Evolutionary conservation across 2,888 invertebrate genomes (phyloP).

Genomic region (Lochmaea crataegi): DNA sequence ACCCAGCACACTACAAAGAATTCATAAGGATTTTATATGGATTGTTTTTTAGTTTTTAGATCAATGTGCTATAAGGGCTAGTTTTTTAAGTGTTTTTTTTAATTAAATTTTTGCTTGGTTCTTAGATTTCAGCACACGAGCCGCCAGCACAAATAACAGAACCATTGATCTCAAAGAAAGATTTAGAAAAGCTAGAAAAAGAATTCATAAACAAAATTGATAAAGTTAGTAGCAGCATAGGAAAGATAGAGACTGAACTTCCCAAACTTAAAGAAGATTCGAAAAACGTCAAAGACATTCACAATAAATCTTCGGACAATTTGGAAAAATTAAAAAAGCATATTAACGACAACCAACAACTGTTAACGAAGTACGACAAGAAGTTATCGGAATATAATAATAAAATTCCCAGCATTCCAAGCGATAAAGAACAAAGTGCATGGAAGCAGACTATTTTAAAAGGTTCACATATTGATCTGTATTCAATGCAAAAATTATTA

Average conservation of each 20-base stretch:
- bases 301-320: slow-evolving; percentile 64
- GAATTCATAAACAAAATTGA: slow-evolving; percentile 59
- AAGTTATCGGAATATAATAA: slow-evolving; percentile 68
- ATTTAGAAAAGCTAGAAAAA: slow-evolving; percentile 56
- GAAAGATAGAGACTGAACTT: slow-evolving; percentile 58
- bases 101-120: background rate
- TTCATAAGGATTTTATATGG: too few species aligned
- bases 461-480: slow-evolving; percentile 52
- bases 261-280: slow-evolving; percentile 61
- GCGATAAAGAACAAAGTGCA: slow-evolving; percentile 55
- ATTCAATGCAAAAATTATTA: background rate
- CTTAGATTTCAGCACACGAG: slow-evolving; percentile 42
- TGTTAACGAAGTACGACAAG: slow-evolving; percentile 70
- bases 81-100: too few species aligned
- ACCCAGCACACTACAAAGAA: too few species aligned
- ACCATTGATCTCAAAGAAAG: slow-evolving; percentile 54
- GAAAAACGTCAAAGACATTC: slow-evolving; percentile 64
- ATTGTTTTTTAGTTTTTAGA: too few species aligned
- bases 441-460: slow-evolving; percentile 60
- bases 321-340: slow-evolving; percentile 65
- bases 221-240: slow-evolving; percentile 52
- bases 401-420: slow-evolving; percentile 52
- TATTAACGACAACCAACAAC: slow-evolving; percentile 67
- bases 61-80: too few species aligned
- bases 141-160: slow-evolving; percentile 52